Evolutionary conservation across 2,888 invertebrate genomes (phyloP), one percentile per base, ranked within the genome.

Genomic region (Sarcophaga carnaria): DNA sequence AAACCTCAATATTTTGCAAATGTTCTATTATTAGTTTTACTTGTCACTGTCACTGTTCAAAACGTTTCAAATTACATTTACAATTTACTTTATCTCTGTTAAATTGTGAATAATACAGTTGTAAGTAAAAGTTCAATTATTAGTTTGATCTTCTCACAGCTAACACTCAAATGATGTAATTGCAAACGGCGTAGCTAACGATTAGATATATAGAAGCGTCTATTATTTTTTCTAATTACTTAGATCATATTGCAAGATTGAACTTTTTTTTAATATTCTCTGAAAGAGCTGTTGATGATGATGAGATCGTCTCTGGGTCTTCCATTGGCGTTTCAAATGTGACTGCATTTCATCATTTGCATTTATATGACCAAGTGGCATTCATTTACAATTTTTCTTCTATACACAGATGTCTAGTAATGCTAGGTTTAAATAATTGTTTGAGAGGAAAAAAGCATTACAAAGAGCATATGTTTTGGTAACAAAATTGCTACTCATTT

Each of bases 91-190:
- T 6, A 6, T 37, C 37, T 37, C 37, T 37, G 37, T 6, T 6
- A 6, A 37, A 37, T 6, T 37, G 37, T 8, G 37, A 37, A 63
- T 70, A 70, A 78, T 62, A 78, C 74, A 79, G 69, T 75, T 75
- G 74, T 79, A 60, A 59, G 60, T 37, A 62, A 70, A 72, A 22
- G 27, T 66, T 70, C 25, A 71, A 76, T 70, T 72, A 80, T 49
- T 79, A 64, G 80, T 83, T 70, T 82, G 71, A 75, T 45, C 17
- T 77, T 5, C 37, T 37, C 37, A 37, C 37, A 37, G 37, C 6
- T 17, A 54, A 76, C 37, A n/a, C 63, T 82, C 17, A 49, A 83
- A 79, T 83, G 70, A 83, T 83, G 86, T 86, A 82, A 83, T 72
- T 37, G 14, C 45, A 20, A 70, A 79, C 49, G 10, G 12, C 47